These are phyloP conservation scores for Spatulosminthurus flaviceps DNA, from an alignment of 2,888 invertebrate genomes.

Conservation along the genomic window DNA sequence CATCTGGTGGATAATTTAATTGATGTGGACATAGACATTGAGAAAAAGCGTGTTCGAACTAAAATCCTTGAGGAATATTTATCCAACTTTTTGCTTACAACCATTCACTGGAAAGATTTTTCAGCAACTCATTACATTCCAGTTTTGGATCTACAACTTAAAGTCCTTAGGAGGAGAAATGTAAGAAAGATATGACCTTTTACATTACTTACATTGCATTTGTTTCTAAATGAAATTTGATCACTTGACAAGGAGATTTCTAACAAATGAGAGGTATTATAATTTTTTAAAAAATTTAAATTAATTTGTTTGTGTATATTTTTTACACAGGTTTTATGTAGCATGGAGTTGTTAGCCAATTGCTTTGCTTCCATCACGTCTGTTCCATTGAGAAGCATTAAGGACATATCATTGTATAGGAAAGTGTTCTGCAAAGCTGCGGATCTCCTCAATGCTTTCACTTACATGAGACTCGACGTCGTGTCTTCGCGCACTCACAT, in stretches of 20 bases:
- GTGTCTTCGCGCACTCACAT: conserved; percentile 60
- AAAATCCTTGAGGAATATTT: conserved; percentile 52
- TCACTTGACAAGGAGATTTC: too few relatives aligned
- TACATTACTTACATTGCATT: neutral
- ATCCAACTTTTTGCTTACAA: conserved; percentile 47
- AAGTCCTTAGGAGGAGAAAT: conserved; percentile 54
- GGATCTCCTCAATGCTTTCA: conserved; percentile 60
- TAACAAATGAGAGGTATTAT: neutral
- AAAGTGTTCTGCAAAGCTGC: conserved; percentile 54
- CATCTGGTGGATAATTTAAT: conserved; percentile 52
- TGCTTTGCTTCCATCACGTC: conserved; percentile 58
- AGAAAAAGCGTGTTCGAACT: conserved; percentile 54
- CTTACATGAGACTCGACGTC: conserved; percentile 59
- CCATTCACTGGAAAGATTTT: conserved; percentile 51
- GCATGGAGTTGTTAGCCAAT: conserved; percentile 51
- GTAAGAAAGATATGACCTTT: conserved; percentile 48
- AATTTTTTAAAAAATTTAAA: neutral
- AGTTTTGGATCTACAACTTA: conserved; percentile 55
- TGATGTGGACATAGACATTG: conserved; percentile 52
- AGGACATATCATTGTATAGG: conserved; percentile 50
- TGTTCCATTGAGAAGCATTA: conserved; percentile 55
- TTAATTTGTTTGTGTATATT: conserved; percentile 30
- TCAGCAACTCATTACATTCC: conserved; percentile 44
- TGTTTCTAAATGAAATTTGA: too few relatives aligned
- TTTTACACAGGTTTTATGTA: conserved; percentile 55